These are phyloP conservation scores for Lysandra coridon DNA, from an alignment of 2,888 invertebrate species.

Conservation along the genomic window DNA sequence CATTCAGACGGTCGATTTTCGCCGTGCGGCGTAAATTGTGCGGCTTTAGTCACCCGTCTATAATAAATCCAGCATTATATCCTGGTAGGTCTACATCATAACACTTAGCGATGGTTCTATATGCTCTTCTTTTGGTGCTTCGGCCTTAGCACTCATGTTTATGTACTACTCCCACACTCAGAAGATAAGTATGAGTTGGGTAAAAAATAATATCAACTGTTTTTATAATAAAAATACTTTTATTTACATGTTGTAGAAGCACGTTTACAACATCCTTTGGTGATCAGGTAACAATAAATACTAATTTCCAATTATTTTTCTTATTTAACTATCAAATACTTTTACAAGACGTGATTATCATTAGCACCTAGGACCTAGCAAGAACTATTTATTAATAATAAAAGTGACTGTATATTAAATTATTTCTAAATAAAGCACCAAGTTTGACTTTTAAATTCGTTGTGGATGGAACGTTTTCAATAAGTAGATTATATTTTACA, in stretches of 20 bases:
- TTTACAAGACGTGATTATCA: conserved; percentile 44
- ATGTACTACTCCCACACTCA: too few species aligned
- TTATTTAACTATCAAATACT: conserved; percentile 37
- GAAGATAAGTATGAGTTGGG: too few species aligned
- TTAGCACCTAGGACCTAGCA: not conserved
- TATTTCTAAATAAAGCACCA: conserved; percentile 14
- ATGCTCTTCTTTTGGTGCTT: too few species aligned
- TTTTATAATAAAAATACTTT: conserved; percentile 18
- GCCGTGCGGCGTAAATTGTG: not conserved
- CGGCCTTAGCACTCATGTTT: too few species aligned
- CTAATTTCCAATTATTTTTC: conserved; percentile 25
- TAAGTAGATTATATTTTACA: not conserved
- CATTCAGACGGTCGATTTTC: not conserved
- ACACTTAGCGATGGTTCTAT: too few species aligned
- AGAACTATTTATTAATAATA: not conserved
- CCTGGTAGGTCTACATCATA: too few species aligned
- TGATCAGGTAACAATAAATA: conserved; percentile 30
- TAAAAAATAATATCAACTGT: not conserved
- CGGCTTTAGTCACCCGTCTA: not conserved
- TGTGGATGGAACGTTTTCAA: not conserved
- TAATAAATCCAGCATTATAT: too few species aligned
- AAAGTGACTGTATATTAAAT: not conserved
- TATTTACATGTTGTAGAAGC: conserved; percentile 13
- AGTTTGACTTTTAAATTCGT: conserved; percentile 55
- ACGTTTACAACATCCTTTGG: conserved; percentile 27